Evolutionary conservation across 1,140 invertebrate species (phyloP).

Genomic region (Bactericera cockerelli): DNA sequence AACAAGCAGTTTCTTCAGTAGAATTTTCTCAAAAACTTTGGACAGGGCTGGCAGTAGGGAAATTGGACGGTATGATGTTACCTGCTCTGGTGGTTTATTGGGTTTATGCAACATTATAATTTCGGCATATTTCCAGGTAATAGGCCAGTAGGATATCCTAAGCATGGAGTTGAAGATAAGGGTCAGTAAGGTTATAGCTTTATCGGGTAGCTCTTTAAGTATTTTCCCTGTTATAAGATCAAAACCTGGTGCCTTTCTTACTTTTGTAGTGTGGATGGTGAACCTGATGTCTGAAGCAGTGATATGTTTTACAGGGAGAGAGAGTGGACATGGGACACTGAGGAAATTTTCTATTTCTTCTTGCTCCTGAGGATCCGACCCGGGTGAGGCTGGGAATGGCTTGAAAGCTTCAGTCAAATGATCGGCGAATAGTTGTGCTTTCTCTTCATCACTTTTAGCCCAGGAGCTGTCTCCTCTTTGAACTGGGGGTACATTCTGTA

Average conservation of each 20-base stretch:
- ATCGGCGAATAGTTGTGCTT: not conserved
- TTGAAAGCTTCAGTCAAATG: not conserved
- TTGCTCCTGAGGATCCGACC: not conserved
- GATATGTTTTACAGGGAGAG: not conserved
- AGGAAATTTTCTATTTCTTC: not conserved
- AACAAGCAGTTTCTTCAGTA: slow-evolving; percentile 22
- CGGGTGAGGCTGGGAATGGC: not conserved
- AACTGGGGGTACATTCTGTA: not conserved
- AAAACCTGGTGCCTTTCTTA: slow-evolving; percentile 9
- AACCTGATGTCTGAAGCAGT: not conserved
- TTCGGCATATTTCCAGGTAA: slow-evolving; percentile 26
- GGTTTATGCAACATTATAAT: slow-evolving; percentile 25
- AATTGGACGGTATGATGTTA: slow-evolving; percentile 26
- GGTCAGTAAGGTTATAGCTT: not conserved
- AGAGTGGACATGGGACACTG: not conserved
- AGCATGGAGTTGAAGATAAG: slow-evolving; percentile 10
- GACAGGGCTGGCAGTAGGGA: slow-evolving; percentile 23
- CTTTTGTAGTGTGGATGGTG: not conserved
- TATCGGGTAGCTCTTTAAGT: not conserved
- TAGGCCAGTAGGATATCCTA: not conserved
- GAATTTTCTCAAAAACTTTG: slow-evolving; percentile 25
- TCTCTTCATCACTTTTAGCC: too few species aligned
- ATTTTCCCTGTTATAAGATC: slow-evolving; percentile 5
- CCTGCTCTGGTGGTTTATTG: slow-evolving; percentile 23
- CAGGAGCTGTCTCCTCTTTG: not conserved